These are phyloP conservation scores for Pseudocheirus occidentalis DNA, from an alignment of 2,797 vertebrate species.

Conservation along the genomic window DNA sequence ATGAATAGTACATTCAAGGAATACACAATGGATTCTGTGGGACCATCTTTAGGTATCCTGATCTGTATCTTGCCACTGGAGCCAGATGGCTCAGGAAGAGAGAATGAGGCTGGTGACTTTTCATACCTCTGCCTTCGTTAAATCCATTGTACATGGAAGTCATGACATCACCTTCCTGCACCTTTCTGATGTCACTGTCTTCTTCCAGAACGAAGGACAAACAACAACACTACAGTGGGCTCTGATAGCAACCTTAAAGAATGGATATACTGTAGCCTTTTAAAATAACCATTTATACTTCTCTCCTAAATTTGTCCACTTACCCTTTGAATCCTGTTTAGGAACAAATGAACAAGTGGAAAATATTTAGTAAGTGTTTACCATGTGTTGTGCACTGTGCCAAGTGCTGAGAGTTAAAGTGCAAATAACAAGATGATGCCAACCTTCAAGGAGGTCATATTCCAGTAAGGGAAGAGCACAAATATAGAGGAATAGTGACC, in stretches of 20 bases:
- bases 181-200: neutral
- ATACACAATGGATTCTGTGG: neutral
- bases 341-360: neutral
- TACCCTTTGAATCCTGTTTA: constrained; percentile 42
- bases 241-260: neutral
- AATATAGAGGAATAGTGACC: neutral
- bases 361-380: neutral
- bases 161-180: neutral
- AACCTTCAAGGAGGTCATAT: neutral
- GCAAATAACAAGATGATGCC: neutral
- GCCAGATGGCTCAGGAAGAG: neutral
- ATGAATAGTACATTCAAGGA: neutral
- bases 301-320: neutral
- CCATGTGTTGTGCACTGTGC: neutral
- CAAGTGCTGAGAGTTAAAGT: neutral
- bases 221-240: neutral
- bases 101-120: neutral
- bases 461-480: neutral
- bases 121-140: neutral
- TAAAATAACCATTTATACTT: neutral
- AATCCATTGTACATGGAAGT: neutral
- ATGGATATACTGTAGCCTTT: neutral
- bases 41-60: neutral
- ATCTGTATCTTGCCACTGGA: neutral
- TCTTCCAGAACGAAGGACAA: neutral